These are phyloP conservation scores for Pongo abelii DNA, from an alignment of 2,113 vertebrate genomes.

Conservation along the genomic window DNA sequence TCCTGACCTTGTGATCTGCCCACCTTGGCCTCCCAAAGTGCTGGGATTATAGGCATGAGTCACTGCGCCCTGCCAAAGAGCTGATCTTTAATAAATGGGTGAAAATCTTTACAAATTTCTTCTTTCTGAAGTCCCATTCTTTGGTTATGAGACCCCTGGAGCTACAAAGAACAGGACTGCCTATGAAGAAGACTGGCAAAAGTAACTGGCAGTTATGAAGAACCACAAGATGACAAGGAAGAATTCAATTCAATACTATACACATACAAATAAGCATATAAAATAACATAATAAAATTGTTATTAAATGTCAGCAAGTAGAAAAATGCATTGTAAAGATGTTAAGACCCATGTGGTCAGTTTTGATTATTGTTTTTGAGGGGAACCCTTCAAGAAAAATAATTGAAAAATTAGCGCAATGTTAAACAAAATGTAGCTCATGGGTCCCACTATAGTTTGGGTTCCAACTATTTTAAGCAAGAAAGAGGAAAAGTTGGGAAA, in stretches of 20 bases:
- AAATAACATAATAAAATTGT: neutral
- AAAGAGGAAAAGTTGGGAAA: neutral
- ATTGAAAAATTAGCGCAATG: neutral
- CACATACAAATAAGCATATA: neutral
- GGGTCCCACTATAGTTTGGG: neutral
- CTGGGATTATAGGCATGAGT: too few species aligned
- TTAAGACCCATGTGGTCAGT: neutral
- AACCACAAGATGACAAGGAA: neutral
- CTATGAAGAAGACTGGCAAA: neutral
- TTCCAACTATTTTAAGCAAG: neutral
- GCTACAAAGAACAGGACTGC: neutral
- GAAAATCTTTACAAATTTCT: neutral
- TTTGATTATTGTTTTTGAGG: neutral
- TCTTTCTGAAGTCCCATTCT: neutral
- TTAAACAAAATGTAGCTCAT: neutral
- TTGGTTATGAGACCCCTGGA: neutral
- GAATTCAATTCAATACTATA: neutral
- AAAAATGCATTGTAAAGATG: neutral
- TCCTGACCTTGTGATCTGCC: too few species aligned
- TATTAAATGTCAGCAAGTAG: neutral
- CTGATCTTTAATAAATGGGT: neutral
- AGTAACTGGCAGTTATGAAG: neutral
- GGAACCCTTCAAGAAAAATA: neutral
- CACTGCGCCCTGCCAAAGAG: too few species aligned
- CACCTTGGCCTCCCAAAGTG: too few species aligned